These are phyloP conservation scores for Liasis olivaceus DNA, from an alignment of 2,797 vertebrate species.

Conservation along the genomic window DNA sequence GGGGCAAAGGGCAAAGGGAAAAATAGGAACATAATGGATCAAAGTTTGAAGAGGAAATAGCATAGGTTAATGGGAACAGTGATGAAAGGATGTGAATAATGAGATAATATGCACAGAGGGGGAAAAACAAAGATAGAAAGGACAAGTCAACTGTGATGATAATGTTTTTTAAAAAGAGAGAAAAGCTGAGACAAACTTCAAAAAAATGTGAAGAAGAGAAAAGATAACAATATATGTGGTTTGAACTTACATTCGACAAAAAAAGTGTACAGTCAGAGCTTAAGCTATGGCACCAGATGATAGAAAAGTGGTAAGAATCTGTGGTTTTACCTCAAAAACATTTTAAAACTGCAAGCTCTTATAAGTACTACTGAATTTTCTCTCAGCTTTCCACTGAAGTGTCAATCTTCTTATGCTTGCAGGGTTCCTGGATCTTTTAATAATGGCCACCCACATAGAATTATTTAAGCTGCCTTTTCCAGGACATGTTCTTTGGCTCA, in stretches of 20 bases:
- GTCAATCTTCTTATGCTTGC: background rate
- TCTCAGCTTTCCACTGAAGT: constrained; percentile 5
- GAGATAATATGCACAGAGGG: background rate
- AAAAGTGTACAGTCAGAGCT: background rate
- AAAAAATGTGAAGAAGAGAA: background rate
- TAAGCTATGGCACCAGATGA: background rate
- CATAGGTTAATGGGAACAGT: background rate
- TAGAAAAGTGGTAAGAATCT: background rate
- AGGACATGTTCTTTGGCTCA: background rate
- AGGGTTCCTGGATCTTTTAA: background rate
- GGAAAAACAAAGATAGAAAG: background rate
- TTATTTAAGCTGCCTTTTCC: constrained; percentile 7
- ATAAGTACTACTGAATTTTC: background rate
- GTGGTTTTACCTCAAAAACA: background rate
- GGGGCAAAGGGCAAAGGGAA: background rate
- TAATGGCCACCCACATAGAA: constrained; percentile 1
- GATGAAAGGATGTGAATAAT: background rate
- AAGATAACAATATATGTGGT: background rate
- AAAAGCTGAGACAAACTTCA: background rate
- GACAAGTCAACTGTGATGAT: background rate
- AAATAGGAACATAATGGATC: background rate
- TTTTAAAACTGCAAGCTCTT: background rate
- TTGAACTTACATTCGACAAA: background rate
- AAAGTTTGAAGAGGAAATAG: background rate
- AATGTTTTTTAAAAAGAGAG: background rate